Percentiles rank a stretch among this genome's conserved stretches.
Conservation (phyloP, 2,113 vertebrate species). For the Castor canadensis region DNA sequence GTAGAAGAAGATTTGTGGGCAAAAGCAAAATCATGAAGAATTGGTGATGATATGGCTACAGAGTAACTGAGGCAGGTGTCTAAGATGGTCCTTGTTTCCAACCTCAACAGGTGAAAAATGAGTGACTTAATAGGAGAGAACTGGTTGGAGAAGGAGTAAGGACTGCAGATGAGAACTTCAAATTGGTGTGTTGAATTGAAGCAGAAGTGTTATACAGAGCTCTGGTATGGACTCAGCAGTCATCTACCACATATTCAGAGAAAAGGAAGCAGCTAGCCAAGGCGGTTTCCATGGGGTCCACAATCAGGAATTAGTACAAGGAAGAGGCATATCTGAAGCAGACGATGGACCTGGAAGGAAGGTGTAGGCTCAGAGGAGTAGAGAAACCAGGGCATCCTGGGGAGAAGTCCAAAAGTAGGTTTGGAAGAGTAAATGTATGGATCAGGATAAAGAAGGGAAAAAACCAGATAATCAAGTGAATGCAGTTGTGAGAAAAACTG, state of each 20-base stretch:
- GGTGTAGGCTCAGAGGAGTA: neutral
- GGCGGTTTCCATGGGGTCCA: neutral
- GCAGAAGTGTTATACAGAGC: neutral
- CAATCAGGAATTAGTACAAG: neutral
- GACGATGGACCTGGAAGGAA: neutral
- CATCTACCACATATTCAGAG: fast-evolving
- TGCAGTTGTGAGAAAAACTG: neutral
- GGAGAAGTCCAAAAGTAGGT: neutral
- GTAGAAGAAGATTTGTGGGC: neutral
- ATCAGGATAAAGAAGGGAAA: neutral
- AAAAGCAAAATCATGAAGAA: neutral
- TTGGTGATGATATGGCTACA: neutral
- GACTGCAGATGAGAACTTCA: neutral
- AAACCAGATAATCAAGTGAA: neutral
- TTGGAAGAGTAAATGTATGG: neutral
- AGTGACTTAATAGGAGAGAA: neutral
- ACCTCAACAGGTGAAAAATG: neutral
- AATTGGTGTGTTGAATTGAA: neutral
- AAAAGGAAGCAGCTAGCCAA: neutral
- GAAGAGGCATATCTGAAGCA: neutral
- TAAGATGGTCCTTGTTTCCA: neutral
- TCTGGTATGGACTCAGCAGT: neutral
- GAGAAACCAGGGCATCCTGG: neutral
- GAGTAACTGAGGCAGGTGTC: neutral
- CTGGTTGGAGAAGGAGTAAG: neutral